Percentiles rank a stretch among this genome's conserved stretches.
These are phyloP conservation scores for Trididemnum nubilum DNA, from an alignment of 23 tunicate species.

Conservation along the genomic window DNA sequence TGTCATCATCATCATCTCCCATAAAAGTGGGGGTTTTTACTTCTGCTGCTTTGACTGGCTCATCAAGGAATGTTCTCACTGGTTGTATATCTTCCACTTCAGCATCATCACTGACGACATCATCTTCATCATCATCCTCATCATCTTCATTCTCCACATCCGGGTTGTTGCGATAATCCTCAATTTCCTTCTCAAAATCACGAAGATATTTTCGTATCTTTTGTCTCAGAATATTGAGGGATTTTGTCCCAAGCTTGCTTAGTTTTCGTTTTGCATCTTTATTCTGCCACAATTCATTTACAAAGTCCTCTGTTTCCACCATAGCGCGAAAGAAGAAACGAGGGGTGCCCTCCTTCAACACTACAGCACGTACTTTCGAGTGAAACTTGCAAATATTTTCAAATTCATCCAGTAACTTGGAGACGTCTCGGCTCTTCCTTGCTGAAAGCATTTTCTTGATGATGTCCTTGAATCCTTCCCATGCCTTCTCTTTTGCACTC, in stretches of 20 bases:
- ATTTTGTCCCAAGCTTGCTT: conserved; percentile 66
- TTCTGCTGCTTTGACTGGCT: conserved; percentile 45
- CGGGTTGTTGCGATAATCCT: conserved; percentile 75
- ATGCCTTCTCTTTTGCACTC: conserved; percentile 82
- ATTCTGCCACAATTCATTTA: conserved; percentile 87
- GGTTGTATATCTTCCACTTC: conserved; percentile 11
- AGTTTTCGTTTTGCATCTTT: conserved; percentile 75
- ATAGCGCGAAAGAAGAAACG: conserved; percentile 61
- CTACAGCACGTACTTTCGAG: conserved; percentile 60
- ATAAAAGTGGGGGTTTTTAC: conserved; percentile 6
- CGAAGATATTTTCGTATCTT: conserved; percentile 80
- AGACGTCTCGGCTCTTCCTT: conserved; percentile 73
- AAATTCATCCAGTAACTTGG: conserved; percentile 71
- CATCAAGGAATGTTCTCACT: background rate
- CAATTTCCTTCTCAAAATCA: conserved; percentile 81
- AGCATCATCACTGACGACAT: conserved; percentile 6
- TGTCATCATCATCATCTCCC: conserved; percentile 54
- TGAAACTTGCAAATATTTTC: conserved; percentile 64
- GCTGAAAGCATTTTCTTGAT: conserved; percentile 78
- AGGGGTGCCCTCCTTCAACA: conserved; percentile 93
- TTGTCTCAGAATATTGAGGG: conserved; percentile 63
- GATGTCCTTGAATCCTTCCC: conserved; percentile 77
- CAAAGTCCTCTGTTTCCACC: conserved; percentile 83
- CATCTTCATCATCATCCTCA: conserved; percentile 29
- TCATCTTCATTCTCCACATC: conserved; percentile 62